These are phyloP conservation scores for Drosophila lutescens DNA, from an alignment of 2,888 invertebrate genomes.

Conservation along the genomic window DNA sequence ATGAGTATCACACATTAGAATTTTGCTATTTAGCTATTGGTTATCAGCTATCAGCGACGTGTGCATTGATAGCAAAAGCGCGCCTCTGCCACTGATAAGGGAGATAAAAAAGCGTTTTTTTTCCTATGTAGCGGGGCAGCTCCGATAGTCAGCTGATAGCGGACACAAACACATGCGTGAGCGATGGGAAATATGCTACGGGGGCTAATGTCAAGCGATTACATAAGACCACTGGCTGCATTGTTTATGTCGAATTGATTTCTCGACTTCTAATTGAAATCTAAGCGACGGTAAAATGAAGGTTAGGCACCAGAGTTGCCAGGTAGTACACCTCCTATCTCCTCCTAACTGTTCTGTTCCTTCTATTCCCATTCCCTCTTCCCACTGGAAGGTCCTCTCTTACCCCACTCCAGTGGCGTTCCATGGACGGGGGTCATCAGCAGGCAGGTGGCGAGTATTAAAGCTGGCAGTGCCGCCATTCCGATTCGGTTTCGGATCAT, in stretches of 20 bases:
- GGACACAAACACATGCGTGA: not conserved
- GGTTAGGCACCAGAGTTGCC: slow-evolving; percentile 22
- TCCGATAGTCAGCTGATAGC: slow-evolving; percentile 43
- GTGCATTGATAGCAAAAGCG: slow-evolving; percentile 44
- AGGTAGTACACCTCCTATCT: not conserved
- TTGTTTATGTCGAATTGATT: slow-evolving; percentile 52
- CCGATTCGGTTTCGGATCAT: slow-evolving; percentile 21
- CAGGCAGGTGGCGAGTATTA: slow-evolving; percentile 25
- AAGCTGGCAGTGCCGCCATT: slow-evolving; percentile 1
- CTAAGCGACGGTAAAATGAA: slow-evolving; percentile 10
- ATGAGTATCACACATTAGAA: slow-evolving; percentile 14
- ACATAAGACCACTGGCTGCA: slow-evolving; percentile 47
- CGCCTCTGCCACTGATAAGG: slow-evolving; percentile 23
- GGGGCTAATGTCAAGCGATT: slow-evolving; percentile 55
- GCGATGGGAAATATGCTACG: slow-evolving; percentile 38
- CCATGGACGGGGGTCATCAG: slow-evolving; percentile 28
- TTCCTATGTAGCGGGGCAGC: slow-evolving; percentile 13
- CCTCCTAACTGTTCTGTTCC: slow-evolving; percentile 14
- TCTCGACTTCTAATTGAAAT: slow-evolving; percentile 30
- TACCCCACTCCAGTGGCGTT: slow-evolving; percentile 66
- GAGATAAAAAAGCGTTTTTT: slow-evolving; percentile 10
- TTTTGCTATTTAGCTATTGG: slow-evolving; percentile 17
- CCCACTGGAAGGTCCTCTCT: slow-evolving; percentile 10
- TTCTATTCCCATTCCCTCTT: not conserved
- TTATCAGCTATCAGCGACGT: slow-evolving; percentile 43